Percentiles rank a stretch among this genome's conserved stretches.
Conservation (phyloP, 2,888 invertebrate species). For the Epirrhoe tristata region DNA sequence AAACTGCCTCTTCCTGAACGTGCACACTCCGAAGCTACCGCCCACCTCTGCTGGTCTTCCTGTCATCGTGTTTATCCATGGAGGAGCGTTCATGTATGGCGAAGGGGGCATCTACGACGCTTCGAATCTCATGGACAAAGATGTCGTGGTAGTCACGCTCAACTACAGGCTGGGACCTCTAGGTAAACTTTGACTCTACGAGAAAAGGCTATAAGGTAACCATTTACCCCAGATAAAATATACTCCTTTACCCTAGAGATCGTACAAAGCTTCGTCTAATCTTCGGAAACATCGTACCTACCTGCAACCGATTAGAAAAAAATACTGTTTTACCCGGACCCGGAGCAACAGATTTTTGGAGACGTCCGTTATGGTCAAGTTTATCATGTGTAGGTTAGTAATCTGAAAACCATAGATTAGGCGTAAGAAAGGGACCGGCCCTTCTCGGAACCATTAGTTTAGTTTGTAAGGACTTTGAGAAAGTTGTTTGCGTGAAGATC, state of each 20-base stretch:
- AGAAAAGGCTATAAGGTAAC: background rate
- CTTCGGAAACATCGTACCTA: no score
- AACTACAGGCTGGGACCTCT: conserved; percentile 90
- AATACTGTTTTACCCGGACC: no score
- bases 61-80: conserved; percentile 88
- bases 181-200: conserved; percentile 70
- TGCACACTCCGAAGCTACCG: conserved; percentile 83
- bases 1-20: conserved; percentile 88
- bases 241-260: no score
- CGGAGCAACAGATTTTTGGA: no score
- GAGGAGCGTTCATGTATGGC: conserved; percentile 90
- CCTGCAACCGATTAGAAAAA: no score
- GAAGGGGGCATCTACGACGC: conserved; percentile 82
- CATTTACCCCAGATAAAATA: no score
- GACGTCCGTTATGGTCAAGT: no score
- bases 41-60: conserved; percentile 76
- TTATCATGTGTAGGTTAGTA: no score
- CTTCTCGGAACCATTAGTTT: background rate
- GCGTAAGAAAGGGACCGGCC: background rate
- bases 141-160: conserved; percentile 88
- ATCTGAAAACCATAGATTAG: background rate
- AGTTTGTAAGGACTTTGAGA: background rate
- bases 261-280: no score
- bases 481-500: conserved; percentile 1
- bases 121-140: conserved; percentile 86